Percentiles rank a stretch among this genome's conserved stretches.
These are phyloP conservation scores for Scarus forsteni DNA, from an alignment of 2,797 vertebrate species.

Conservation along the genomic window DNA sequence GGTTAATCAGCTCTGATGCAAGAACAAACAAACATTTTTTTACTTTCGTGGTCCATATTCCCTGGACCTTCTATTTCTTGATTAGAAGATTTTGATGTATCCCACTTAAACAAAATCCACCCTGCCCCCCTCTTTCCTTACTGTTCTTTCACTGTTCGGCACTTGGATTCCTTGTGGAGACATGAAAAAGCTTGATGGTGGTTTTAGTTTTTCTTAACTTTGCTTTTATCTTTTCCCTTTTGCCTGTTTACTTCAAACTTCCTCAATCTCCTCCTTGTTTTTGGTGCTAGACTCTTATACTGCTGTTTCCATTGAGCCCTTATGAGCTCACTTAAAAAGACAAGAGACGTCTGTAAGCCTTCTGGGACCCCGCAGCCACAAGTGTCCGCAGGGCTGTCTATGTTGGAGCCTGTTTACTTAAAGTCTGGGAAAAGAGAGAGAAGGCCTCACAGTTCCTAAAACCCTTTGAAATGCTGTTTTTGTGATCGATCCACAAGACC, in stretches of 20 bases:
- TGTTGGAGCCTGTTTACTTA: constrained; percentile 68
- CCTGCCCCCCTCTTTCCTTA: too few species aligned
- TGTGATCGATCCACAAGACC: constrained; percentile 75
- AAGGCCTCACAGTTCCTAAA: constrained; percentile 66
- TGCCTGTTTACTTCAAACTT: constrained; percentile 42
- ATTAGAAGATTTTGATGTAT: too few species aligned
- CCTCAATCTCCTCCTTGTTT: constrained; percentile 29
- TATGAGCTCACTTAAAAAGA: constrained; percentile 55
- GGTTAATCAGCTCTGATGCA: too few species aligned
- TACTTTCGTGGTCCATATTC: too few species aligned
- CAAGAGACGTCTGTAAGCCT: constrained; percentile 62
- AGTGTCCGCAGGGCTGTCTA: constrained; percentile 78
- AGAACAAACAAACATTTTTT: too few species aligned
- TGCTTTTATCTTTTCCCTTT: constrained; percentile 1
- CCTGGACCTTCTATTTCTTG: too few species aligned
- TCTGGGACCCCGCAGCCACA: constrained; percentile 62
- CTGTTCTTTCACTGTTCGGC: too few species aligned
- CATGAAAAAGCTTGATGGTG: too few species aligned
- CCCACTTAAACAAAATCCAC: too few species aligned
- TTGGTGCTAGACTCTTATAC: constrained; percentile 30
- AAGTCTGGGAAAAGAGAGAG: constrained; percentile 61
- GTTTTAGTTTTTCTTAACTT: constrained; percentile 6
- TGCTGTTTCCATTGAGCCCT: constrained; percentile 50
- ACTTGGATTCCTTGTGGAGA: too few species aligned
- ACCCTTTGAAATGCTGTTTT: constrained; percentile 78